A percentile compares a stretch with the other conserved stretches of the same genome.
Conservation (phyloP, 2,888 invertebrate genomes). For the Sinotaia quadrata region DNA sequence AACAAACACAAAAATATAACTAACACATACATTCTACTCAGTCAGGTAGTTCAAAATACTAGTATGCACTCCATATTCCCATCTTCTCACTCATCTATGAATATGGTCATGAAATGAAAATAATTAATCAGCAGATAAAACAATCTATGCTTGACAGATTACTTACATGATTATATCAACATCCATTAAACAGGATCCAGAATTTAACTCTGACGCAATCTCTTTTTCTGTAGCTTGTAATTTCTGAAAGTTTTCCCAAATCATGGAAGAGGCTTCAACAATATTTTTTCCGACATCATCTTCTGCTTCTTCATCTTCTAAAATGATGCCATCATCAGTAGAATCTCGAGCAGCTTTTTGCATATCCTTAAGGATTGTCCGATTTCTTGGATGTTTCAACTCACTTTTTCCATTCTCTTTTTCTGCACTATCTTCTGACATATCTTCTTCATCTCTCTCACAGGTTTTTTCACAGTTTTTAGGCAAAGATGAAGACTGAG, state of each 20-base stretch:
- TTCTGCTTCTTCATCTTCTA: background rate
- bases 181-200: slow-evolving; percentile 37
- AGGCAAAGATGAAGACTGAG: background rate
- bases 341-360: background rate
- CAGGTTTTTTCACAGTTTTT: background rate
- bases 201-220: slow-evolving; percentile 28
- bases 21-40: no score
- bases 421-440: background rate
- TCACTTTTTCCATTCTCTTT: background rate
- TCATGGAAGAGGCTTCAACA: background rate
- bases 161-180: slow-evolving; percentile 9
- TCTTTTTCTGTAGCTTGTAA: slow-evolving; percentile 22
- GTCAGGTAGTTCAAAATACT: no score
- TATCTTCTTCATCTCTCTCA: slow-evolving; percentile 2
- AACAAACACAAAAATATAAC: no score
- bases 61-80: no score
- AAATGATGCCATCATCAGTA: background rate
- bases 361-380: background rate
- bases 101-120: no score
- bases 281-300: background rate
- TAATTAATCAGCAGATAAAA: no score
- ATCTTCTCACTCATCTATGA: no score
- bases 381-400: background rate
- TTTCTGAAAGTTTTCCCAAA: slow-evolving; percentile 16
- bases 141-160: no score